phyloP scores from a whole-genome alignment of 1,140 invertebrate genomes.

The Drosophila yakuba region DNA sequence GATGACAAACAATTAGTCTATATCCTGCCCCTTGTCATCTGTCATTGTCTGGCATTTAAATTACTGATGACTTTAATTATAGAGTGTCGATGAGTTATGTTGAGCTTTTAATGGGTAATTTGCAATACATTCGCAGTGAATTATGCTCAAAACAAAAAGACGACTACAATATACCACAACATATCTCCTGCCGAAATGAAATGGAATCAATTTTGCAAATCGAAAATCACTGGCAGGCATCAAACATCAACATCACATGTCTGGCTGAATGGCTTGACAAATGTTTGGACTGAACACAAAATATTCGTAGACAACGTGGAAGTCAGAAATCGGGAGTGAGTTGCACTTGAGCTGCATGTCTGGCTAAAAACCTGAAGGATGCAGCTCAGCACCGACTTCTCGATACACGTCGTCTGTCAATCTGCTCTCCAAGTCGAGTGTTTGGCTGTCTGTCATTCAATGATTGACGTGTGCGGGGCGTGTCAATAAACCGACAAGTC shows the following conservation, averaged over 20 bases:
- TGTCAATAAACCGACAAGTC: conserved; percentile 57
- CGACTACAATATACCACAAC: neutral
- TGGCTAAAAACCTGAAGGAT: conserved; percentile 30
- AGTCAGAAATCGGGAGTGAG: neutral
- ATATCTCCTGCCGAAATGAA: neutral
- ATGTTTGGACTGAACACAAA: conserved; percentile 55
- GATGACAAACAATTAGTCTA: neutral
- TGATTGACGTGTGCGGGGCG: conserved; percentile 51
- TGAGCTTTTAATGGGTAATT: conserved; percentile 36
- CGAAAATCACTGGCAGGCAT: conserved; percentile 35
- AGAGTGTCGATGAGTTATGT: conserved; percentile 20
- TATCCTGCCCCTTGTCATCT: neutral
- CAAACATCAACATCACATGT: conserved; percentile 19
- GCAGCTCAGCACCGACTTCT: conserved; percentile 6
- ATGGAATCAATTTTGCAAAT: conserved; percentile 52
- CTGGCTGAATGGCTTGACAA: conserved; percentile 51
- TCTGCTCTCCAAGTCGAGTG: conserved; percentile 44
- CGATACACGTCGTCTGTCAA: conserved; percentile 41
- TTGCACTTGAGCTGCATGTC: conserved; percentile 41
- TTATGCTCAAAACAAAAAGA: conserved; percentile 29
- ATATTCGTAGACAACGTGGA: conserved; percentile 18
- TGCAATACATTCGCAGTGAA: conserved; percentile 19
- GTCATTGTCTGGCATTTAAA: conserved; percentile 15
- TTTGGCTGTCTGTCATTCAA: conserved; percentile 50
- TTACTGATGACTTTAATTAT: conserved; percentile 24